Percentiles rank a stretch among this genome's conserved stretches.
These are phyloP conservation scores for Actenoides lindsayi DNA, from an alignment of 2,113 vertebrate species.

Conservation along the genomic window DNA sequence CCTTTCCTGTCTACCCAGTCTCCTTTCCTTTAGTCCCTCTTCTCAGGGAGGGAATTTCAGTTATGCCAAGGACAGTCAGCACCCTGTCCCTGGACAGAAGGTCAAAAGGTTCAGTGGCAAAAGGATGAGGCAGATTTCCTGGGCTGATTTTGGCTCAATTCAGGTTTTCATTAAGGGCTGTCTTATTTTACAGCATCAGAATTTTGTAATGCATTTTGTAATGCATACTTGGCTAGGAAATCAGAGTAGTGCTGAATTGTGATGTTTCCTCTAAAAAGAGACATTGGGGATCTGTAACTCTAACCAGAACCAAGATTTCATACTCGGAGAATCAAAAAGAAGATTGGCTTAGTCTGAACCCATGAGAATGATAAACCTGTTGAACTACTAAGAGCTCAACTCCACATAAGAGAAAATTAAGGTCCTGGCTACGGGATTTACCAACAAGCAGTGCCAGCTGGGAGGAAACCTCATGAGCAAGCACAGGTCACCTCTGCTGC, in stretches of 20 bases:
- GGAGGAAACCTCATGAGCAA: background rate
- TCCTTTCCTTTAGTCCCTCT: background rate
- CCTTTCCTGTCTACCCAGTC: background rate
- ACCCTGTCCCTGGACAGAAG: background rate
- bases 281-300: slow-evolving; percentile 15
- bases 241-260: background rate
- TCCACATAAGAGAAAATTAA: background rate
- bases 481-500: background rate
- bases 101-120: background rate
- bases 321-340: background rate
- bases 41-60: background rate
- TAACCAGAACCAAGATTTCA: slow-evolving; percentile 12
- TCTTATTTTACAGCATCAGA: background rate
- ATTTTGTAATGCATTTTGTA: background rate
- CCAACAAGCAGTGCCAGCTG: background rate
- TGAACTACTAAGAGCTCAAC: background rate
- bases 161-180: background rate
- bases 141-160: background rate
- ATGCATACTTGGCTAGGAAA: background rate
- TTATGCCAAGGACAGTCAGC: background rate
- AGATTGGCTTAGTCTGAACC: slow-evolving; percentile 32
- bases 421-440: background rate
- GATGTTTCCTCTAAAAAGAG: slow-evolving; percentile 17
- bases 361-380: background rate
- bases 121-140: slow-evolving; percentile 6